These are phyloP conservation scores for Passer domesticus DNA, from an alignment of 2,113 vertebrate genomes.

Conservation along the genomic window DNA sequence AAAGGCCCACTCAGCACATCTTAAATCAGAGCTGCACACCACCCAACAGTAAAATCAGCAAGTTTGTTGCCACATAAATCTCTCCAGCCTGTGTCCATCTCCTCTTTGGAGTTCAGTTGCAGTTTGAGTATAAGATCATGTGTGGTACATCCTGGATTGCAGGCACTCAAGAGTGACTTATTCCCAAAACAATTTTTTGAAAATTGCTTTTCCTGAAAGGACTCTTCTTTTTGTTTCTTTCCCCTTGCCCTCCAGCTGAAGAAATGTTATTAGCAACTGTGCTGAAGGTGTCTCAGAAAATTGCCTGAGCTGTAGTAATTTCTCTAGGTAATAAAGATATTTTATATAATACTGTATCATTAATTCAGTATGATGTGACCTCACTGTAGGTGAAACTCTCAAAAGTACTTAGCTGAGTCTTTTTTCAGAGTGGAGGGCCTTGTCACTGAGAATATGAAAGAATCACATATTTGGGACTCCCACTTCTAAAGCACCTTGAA, in stretches of 20 bases:
- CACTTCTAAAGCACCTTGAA: background rate
- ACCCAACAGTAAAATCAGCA: background rate
- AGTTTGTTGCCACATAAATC: background rate
- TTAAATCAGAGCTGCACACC: slow-evolving; percentile 14
- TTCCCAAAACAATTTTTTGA: background rate
- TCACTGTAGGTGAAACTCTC: background rate
- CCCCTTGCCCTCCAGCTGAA: background rate
- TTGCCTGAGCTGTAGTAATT: background rate
- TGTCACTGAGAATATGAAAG: background rate
- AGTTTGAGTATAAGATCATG: background rate
- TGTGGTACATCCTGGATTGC: background rate
- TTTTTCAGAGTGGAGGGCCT: background rate
- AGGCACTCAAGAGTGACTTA: background rate
- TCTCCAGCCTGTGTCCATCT: background rate
- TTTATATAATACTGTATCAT: background rate
- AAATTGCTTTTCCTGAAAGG: background rate
- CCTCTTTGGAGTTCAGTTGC: background rate
- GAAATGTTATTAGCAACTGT: background rate
- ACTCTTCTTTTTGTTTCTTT: background rate
- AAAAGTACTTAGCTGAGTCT: background rate
- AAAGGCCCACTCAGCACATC: background rate
- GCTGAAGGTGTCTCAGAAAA: background rate
- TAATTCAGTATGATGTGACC: background rate
- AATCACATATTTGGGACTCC: background rate
- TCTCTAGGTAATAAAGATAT: background rate